These are phyloP conservation scores for Drosophila yakuba DNA, from an alignment of 1,140 invertebrate genomes.

Conservation along the genomic window DNA sequence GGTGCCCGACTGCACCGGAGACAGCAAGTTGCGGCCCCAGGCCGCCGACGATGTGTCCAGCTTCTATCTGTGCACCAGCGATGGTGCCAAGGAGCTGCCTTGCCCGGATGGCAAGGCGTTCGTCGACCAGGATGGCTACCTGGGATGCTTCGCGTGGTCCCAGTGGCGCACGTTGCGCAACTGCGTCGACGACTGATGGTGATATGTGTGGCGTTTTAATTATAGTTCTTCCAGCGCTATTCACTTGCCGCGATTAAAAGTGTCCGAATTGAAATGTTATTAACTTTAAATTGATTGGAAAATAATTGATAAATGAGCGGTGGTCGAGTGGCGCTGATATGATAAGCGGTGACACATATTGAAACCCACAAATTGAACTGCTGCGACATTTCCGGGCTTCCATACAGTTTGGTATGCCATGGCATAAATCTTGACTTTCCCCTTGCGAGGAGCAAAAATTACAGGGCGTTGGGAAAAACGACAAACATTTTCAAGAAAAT, in stretches of 20 bases:
- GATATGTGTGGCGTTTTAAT: conserved; percentile 50
- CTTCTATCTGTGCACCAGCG: conserved; percentile 64
- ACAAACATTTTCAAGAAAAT: conserved; percentile 44
- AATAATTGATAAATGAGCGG: conserved; percentile 57
- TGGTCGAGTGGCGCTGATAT: conserved; percentile 43
- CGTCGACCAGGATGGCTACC: conserved; percentile 43
- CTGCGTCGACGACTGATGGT: conserved; percentile 27
- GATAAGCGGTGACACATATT: conserved; percentile 43
- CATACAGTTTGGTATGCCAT: conserved; percentile 21
- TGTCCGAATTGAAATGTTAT: conserved; percentile 48
- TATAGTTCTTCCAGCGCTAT: conserved; percentile 28
- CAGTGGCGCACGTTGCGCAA: conserved; percentile 48
- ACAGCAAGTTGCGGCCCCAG: conserved; percentile 59
- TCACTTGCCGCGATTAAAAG: conserved; percentile 64
- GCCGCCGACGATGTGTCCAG: conserved; percentile 17
- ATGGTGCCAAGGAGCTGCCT: conserved; percentile 17
- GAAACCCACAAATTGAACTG: background rate
- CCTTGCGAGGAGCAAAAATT: conserved; percentile 28
- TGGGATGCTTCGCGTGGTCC: conserved; percentile 60
- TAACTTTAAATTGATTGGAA: conserved; percentile 73
- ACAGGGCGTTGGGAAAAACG: conserved; percentile 18
- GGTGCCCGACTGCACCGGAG: conserved; percentile 36
- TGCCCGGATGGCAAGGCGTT: conserved; percentile 53
- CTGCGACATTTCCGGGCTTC: conserved; percentile 2
- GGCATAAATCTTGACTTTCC: conserved; percentile 38